Evolutionary conservation across 1,140 invertebrate genomes (phyloP).

Genomic region (Platyura marginata): DNA sequence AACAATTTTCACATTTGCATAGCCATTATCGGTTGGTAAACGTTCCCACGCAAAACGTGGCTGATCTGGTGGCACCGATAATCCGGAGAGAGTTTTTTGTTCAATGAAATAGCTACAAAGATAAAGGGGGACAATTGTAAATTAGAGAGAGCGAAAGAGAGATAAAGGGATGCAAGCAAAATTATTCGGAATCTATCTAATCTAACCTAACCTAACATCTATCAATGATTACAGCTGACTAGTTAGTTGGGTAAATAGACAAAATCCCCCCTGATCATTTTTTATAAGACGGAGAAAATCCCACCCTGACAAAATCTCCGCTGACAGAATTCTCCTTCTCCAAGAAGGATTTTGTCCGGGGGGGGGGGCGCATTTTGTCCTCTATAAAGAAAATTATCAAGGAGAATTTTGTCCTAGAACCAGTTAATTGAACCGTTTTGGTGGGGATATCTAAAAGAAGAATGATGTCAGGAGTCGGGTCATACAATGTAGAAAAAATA

Average conservation of each 20-base stretch:
- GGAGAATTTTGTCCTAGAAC: too few species aligned
- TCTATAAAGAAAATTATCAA: too few species aligned
- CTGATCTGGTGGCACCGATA: conserved; percentile 42
- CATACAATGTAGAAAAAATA: too few species aligned
- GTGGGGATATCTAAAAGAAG: background rate
- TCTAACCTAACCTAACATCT: background rate
- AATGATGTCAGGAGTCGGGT: background rate
- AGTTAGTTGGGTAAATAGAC: too few species aligned
- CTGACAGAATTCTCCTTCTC: too few species aligned
- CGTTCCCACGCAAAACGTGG: conserved; percentile 58
- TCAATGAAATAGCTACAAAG: conserved; percentile 62
- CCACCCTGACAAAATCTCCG: too few species aligned
- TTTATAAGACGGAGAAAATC: too few species aligned
- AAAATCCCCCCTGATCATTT: too few species aligned
- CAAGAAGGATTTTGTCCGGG: too few species aligned
- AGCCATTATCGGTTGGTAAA: conserved; percentile 49
- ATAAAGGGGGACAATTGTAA: conserved; percentile 2
- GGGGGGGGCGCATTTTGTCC: too few species aligned
- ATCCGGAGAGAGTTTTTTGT: conserved; percentile 41
- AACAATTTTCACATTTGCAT: conserved; percentile 53
- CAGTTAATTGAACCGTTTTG: background rate
- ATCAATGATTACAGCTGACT: too few species aligned
- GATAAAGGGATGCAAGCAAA: too few species aligned
- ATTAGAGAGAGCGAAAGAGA: background rate
- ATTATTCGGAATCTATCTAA: conserved; percentile 1